Evolutionary conservation across 2,113 vertebrate genomes (phyloP).

Genomic region (Gambusia holbrooki): DNA sequence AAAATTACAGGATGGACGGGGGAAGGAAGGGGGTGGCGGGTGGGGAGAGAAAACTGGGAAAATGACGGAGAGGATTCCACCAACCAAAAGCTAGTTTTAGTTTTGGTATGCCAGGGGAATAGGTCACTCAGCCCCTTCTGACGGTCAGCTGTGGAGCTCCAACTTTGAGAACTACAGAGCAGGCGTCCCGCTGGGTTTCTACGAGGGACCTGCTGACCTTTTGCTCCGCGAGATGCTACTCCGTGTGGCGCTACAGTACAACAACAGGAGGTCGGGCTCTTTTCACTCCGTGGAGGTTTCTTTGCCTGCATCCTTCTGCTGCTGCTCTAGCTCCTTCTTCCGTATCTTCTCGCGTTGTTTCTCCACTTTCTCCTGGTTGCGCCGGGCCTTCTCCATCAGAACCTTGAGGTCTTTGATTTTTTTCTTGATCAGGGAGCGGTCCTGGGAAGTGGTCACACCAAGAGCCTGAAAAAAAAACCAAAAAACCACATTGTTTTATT

Average conservation of each 20-base stretch:
- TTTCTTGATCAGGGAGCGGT: slow-evolving; percentile 91
- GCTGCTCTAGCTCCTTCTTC: slow-evolving; percentile 85
- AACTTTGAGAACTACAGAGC: slow-evolving; percentile 42
- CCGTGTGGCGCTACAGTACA: slow-evolving; percentile 49
- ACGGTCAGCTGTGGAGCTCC: slow-evolving; percentile 37
- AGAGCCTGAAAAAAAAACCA: slow-evolving; percentile 80
- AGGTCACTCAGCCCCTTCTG: slow-evolving; percentile 35
- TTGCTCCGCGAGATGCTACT: slow-evolving; percentile 53
- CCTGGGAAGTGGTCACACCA: slow-evolving; percentile 88
- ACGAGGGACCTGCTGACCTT: slow-evolving; percentile 45
- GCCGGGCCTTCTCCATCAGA: slow-evolving; percentile 88
- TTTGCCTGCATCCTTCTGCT: slow-evolving; percentile 81
- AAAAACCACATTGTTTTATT: not conserved
- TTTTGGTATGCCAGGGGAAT: slow-evolving; percentile 51
- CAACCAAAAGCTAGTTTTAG: slow-evolving; percentile 55
- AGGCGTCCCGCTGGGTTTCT: slow-evolving; percentile 48
- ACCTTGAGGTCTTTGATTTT: slow-evolving; percentile 93
- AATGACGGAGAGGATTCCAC: slow-evolving; percentile 44
- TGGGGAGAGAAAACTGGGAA: slow-evolving; percentile 25
- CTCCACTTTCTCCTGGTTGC: slow-evolving; percentile 90
- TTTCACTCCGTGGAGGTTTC: slow-evolving; percentile 61
- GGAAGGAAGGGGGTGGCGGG: not conserved
- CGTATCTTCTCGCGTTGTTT: slow-evolving; percentile 88
- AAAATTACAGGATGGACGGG: slow-evolving; percentile 30
- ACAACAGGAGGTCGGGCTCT: slow-evolving; percentile 15